Base-by-base conservation (phyloP, 2,888 invertebrate species). In the Mylabris sibirica region DNA sequence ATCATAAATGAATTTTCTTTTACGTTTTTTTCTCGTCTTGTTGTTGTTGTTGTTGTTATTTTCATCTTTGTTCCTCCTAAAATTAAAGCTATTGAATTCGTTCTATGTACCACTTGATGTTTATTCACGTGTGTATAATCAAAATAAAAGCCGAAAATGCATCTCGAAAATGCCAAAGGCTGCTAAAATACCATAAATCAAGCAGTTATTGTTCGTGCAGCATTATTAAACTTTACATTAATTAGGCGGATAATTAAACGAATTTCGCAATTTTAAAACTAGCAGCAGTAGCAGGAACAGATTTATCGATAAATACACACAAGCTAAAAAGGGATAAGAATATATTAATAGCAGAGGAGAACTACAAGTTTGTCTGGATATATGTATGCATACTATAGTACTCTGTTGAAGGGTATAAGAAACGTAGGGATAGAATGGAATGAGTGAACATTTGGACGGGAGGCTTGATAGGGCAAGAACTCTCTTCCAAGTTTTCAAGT, bases 401-500 rank as follows among this genome's bases (percentile, higher is more conserved):
- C 8, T 6, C 11, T 24, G 22, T 24, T 24, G 24, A 53, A 14
- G 53, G 53, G 24, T 22, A 53, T 53, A 22, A 4, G 69, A 66
- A 70, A 68, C 67, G 68, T 68, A 70, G 72, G 64, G 72, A 66
- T 68, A 68, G 67, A 71, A 70, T 49, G 70, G 59, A 70, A 69
- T 65, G 72, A 68, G 71, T 68, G 67, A 70, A 68, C 67, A 68
- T 14, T n/a, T 17, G 44, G 57, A 59, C 49, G 67, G 30, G 72
- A 65, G 69, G 72, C 69, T 53, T 65, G 64, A 53, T 30, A 30
- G 63, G 70, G 72, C 70, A 69, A 73, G 74, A 64, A 67, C 62
- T 64, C 72, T 69, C 67, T 59, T 64, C 70, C 67, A 81, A 84
- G 80, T 82, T 83, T 80, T 79, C 79, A 78, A 83, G 81, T 84